These are phyloP conservation scores for Drymodes brunneopygia DNA, from an alignment of 2,113 vertebrate species.

Conservation along the genomic window DNA sequence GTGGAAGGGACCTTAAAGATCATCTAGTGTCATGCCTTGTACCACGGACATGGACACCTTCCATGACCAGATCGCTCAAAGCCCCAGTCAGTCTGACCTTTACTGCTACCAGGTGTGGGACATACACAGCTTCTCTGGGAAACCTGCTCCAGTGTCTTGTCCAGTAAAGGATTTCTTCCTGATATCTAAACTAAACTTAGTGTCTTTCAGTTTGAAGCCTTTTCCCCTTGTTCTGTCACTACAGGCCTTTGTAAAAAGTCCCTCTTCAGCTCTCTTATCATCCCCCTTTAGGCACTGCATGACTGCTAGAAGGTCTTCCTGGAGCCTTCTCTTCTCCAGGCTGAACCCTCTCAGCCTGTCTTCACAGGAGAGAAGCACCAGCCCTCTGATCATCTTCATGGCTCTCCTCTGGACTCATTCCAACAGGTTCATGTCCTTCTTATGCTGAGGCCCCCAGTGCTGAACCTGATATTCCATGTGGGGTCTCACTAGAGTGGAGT, in stretches of 20 bases:
- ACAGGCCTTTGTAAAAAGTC: too few species aligned
- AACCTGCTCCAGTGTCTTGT: not conserved
- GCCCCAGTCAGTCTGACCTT: not conserved
- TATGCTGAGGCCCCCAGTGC: not conserved
- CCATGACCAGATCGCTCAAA: not conserved
- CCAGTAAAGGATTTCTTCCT: not conserved
- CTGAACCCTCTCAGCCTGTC: not conserved
- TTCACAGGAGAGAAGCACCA: not conserved
- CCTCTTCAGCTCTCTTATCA: not conserved
- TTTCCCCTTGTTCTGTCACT: not conserved
- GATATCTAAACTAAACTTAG: not conserved
- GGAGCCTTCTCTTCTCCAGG: not conserved
- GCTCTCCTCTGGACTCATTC: not conserved
- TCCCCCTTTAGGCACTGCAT: not conserved
- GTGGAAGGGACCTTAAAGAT: not conserved
- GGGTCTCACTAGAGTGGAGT: not conserved
- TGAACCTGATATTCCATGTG: not conserved
- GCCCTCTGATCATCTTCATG: not conserved
- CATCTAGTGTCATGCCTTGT: too few species aligned
- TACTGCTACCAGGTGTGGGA: not conserved
- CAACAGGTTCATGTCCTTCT: not conserved
- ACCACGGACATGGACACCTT: not conserved
- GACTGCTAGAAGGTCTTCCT: not conserved
- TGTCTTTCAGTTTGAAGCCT: not conserved
- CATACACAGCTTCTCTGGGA: not conserved